Conservation (phyloP, 2,113 vertebrate species). For the Caranx melampygus region DNA sequence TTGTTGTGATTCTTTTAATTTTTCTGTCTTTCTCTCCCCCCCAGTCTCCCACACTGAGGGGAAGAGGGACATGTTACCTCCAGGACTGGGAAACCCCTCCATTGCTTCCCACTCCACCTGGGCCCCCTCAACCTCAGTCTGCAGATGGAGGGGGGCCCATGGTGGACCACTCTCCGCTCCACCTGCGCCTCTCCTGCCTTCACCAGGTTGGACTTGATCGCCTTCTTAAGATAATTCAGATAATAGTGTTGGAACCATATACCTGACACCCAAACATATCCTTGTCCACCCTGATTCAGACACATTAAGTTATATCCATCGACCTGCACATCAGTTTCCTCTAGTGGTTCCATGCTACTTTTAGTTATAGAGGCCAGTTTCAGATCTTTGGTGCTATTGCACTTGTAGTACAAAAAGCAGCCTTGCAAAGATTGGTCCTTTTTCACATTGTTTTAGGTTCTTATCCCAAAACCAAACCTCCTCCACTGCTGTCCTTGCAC, state of each 20-base stretch:
- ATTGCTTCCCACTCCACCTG: conserved; percentile 78
- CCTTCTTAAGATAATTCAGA: background rate
- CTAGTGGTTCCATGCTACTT: background rate
- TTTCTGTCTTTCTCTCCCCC: background rate
- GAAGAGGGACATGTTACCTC: conserved; percentile 63
- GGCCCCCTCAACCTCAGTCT: conserved; percentile 53
- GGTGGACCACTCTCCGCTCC: conserved; percentile 48
- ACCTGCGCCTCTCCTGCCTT: conserved; percentile 67
- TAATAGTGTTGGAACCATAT: background rate
- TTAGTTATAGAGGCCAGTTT: background rate
- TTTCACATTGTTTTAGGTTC: conserved; percentile 32
- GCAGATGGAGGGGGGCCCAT: conserved; percentile 33
- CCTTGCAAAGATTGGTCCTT: no score
- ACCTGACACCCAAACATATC: background rate
- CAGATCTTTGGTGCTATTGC: background rate
- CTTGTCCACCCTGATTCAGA: background rate
- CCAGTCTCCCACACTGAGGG: conserved; percentile 58
- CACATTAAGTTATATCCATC: no score
- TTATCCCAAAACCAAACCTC: conserved; percentile 79
- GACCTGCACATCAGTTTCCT: no score
- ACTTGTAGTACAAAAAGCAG: no score
- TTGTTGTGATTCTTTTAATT: background rate
- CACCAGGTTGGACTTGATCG: conserved; percentile 73
- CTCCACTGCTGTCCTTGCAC: conserved; percentile 77
- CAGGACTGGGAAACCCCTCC: conserved; percentile 78